Base-by-base conservation (phyloP, 2,113 vertebrate genomes). In the Dromaius novaehollandiae region DNA sequence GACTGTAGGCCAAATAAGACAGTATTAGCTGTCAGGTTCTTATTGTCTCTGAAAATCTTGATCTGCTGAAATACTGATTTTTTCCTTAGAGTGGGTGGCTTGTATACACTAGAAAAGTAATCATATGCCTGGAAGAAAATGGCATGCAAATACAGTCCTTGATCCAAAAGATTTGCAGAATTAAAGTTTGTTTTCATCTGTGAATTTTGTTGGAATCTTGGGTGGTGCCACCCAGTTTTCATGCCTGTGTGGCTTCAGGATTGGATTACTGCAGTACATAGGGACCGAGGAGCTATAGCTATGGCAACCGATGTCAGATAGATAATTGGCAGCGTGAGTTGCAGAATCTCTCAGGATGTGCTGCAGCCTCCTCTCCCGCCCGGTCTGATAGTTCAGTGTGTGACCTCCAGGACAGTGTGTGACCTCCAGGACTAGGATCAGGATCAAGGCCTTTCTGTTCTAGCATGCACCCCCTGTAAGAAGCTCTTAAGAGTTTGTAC, bases 291-390 rank as follows among this genome's bases (percentile, higher is more conserved):
- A 95, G 25, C 51, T 86, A 93, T 94, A 95, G 77, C 77, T 95
- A 92, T 86, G 92, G 92, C 88, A 95, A 95, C 75, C 88, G 50
- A 32, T 51, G 55, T 46, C 50, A 74, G 44, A 60, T 69, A 83
- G 82, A 75, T 86, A 64, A 51, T 65, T 64, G 80, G 55, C 73
- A 92, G 73, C 77, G 63, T 18, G 69, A 92, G 75, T 92, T 86
- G 56, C 88, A 84, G 56, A 21, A 38, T 86, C 83, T 71, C 86
- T n/a, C 5, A 88, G 88, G 82, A 60, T 90, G 71, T 21, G 13
- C 70, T 76, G 74, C 69, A 76, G 22, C 22, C 26, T 53, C 38
- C 20, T 84, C 86, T 88, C n/a, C 56, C 60, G 88, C 69, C 42
- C 83, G 60, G 7, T 75, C 65, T 87, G 40, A 42, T 18, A 50